phyloP scores from a whole-genome alignment of 1,140 invertebrate genomes.

The Hormaphis cornu region DNA sequence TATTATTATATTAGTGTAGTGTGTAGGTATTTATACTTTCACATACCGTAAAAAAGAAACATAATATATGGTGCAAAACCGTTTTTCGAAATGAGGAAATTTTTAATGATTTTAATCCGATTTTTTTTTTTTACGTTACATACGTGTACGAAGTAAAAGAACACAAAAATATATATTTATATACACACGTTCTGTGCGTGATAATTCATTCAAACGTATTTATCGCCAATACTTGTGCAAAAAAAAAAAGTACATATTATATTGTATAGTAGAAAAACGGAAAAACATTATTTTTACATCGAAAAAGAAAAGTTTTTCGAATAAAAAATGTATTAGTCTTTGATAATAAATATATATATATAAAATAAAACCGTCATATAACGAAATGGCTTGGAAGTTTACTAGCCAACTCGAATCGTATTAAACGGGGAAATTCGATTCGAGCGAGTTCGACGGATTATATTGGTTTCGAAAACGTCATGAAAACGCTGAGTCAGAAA shows the following conservation, averaged over 20 bases:
- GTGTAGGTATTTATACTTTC: too few relatives aligned
- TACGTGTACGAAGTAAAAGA: too few relatives aligned
- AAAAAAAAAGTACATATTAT: neutral
- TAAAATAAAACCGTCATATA: neutral
- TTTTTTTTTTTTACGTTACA: too few relatives aligned
- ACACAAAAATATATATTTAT: too few relatives aligned
- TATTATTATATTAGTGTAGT: too few relatives aligned
- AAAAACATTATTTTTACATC: neutral
- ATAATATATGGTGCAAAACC: too few relatives aligned
- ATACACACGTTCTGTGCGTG: too few relatives aligned
- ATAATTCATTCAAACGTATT: neutral
- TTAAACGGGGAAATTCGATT: neutral
- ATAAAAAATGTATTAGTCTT: neutral
- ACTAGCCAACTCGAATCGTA: neutral
- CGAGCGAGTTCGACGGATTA: neutral
- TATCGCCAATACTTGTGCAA: neutral
- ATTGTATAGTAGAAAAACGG: neutral
- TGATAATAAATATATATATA: neutral
- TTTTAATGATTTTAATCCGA: too few relatives aligned
- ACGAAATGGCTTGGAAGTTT: neutral
- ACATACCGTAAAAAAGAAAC: too few relatives aligned
- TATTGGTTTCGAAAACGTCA: too few relatives aligned
- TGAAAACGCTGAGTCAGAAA: too few relatives aligned
- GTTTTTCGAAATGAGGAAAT: too few relatives aligned
- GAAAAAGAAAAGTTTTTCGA: neutral